These are phyloP conservation scores for Premnoplex brunnescens DNA, from an alignment of 2,797 vertebrate genomes.

Conservation along the genomic window DNA sequence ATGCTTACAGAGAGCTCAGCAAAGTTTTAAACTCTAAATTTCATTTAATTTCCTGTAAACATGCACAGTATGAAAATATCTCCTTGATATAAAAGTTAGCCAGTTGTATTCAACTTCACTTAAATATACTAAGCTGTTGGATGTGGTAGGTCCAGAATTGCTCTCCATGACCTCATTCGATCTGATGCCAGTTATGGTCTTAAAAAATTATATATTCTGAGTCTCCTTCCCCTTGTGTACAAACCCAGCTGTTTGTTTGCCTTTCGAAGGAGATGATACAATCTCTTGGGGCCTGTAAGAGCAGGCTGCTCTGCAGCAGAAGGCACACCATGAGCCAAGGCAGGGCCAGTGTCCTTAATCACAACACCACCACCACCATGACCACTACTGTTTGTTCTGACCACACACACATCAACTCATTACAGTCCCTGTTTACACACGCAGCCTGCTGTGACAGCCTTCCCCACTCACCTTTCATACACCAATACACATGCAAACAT, in stretches of 20 bases:
- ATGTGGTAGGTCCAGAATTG: neutral
- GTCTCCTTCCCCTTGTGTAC: neutral
- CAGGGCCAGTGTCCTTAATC: neutral
- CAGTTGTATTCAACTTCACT: neutral
- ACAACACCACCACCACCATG: neutral
- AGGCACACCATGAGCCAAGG: neutral
- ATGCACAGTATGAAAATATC: neutral
- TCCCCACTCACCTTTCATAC: neutral
- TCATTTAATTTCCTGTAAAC: neutral
- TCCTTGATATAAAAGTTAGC: neutral
- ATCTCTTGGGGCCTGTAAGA: neutral
- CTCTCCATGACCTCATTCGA: neutral
- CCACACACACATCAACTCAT: accelerated
- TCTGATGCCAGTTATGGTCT: neutral
- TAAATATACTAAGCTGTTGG: neutral
- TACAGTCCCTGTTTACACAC: neutral
- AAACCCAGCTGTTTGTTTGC: neutral
- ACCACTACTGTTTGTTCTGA: neutral
- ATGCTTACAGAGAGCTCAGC: neutral
- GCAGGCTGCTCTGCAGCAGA: neutral
- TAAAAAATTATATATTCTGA: neutral
- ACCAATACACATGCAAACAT: neutral
- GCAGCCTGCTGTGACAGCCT: neutral
- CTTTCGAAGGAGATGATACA: neutral
- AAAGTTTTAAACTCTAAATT: neutral